Percentiles rank a stretch among this genome's conserved stretches.
Evolutionary conservation across 92 coral and sea anemone species (phyloP).

Genomic region (Porites lobata): DNA sequence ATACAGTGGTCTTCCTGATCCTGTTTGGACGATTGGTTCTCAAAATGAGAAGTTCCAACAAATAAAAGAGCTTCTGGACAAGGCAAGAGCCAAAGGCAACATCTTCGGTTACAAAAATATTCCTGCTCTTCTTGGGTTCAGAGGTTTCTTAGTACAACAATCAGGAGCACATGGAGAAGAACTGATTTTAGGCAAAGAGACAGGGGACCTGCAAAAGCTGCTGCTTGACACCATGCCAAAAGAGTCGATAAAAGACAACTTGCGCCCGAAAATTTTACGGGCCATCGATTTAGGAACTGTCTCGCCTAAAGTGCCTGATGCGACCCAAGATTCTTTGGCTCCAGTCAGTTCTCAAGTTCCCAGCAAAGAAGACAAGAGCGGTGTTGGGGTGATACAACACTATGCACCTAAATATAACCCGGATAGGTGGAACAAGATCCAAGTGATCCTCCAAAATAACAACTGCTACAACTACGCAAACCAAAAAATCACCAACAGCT

Average conservation of each 20-base stretch:
- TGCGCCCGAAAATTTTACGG: background rate
- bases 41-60: background rate
- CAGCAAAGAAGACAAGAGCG: background rate
- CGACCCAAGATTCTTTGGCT: too few species aligned
- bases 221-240: constrained; percentile 25
- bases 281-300: background rate
- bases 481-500: constrained; percentile 43
- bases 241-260: background rate
- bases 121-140: constrained; percentile 5
- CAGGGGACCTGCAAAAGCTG: background rate
- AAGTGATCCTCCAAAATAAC: background rate
- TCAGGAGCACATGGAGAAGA: background rate
- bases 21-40: constrained; percentile 18
- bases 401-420: constrained; percentile 4
- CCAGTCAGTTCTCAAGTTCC: background rate
- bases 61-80: constrained; percentile 13
- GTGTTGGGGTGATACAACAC: too few species aligned
- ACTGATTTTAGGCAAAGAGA: background rate
- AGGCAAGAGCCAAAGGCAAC: background rate
- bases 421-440: background rate
- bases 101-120: constrained; percentile 1
- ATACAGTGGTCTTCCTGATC: constrained; percentile 24
- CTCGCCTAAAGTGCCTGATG: background rate
- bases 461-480: constrained; percentile 60
- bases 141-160: constrained; percentile 13